Conservation (phyloP, 2,888 invertebrate genomes). For the Zaprionus bogoriensis region DNA sequence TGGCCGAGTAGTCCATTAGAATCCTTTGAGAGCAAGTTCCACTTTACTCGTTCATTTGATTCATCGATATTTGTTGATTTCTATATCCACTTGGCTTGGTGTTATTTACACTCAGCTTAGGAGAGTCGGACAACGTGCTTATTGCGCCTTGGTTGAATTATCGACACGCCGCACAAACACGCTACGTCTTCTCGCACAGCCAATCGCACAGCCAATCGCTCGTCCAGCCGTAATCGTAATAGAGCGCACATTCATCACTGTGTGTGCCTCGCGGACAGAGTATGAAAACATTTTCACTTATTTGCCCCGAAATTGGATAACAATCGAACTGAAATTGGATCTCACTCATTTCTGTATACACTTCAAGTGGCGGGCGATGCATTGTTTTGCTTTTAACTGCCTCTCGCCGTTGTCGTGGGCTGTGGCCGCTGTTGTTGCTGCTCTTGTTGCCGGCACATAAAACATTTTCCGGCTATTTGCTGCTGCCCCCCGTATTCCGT, state of each 20-base stretch:
- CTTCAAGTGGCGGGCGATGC: constrained; percentile 47
- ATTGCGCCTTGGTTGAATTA: constrained; percentile 77
- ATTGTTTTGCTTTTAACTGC: constrained; percentile 76
- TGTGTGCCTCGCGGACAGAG: constrained; percentile 65
- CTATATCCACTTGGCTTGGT: constrained; percentile 42
- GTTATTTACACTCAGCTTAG: constrained; percentile 51
- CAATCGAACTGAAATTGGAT: constrained; percentile 83
- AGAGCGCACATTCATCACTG: constrained; percentile 25
- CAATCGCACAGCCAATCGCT: neutral
- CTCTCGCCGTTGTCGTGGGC: constrained; percentile 24
- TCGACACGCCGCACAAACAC: constrained; percentile 56
- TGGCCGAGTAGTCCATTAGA: constrained; percentile 7
- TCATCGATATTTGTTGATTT: constrained; percentile 56
- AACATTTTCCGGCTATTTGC: constrained; percentile 76
- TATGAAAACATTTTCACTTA: constrained; percentile 80
- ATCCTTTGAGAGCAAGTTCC: constrained; percentile 36
- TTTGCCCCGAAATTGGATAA: constrained; percentile 81
- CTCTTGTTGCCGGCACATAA: constrained; percentile 57
- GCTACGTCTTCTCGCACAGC: neutral
- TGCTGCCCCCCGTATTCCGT: constrained; percentile 3
- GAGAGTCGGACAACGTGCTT: constrained; percentile 17
- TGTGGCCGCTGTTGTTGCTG: constrained; percentile 13
- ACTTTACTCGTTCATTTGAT: constrained; percentile 51
- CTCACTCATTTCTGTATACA: constrained; percentile 79
- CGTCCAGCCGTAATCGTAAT: neutral